These are phyloP conservation scores for Tetranychus piercei DNA, from an alignment of 2,888 invertebrate genomes.

Conservation along the genomic window DNA sequence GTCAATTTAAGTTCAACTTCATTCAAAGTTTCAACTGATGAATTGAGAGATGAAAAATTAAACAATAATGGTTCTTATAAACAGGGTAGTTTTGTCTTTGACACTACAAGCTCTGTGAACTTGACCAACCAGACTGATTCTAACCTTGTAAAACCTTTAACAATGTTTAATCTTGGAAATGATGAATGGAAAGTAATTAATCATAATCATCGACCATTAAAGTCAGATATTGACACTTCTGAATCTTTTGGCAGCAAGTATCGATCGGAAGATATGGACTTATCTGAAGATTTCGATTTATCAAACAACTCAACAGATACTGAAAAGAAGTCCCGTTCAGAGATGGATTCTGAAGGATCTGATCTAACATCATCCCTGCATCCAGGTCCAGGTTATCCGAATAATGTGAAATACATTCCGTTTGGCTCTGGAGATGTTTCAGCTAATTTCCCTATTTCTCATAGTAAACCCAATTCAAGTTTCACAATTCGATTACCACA, in stretches of 20 bases:
- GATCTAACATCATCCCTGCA: not conserved
- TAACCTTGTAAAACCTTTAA: not conserved
- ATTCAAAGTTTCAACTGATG: slow-evolving; percentile 8
- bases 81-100: not conserved
- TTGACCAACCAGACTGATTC: not conserved
- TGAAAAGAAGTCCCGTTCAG: not conserved
- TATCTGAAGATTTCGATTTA: not conserved
- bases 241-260: not conserved
- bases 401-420: not conserved
- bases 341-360: not conserved
- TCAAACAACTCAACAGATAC: not conserved
- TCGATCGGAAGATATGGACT: not conserved
- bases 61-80: not conserved
- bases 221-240: not conserved
- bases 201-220: slow-evolving; percentile 8
- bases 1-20: slow-evolving; percentile 13
- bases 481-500: not conserved
- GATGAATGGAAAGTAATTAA: slow-evolving; percentile 16
- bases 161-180: not conserved
- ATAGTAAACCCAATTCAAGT: not conserved
- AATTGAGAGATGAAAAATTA: not conserved
- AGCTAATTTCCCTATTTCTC: not conserved
- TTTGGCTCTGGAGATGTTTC: not conserved
- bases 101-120: not conserved
- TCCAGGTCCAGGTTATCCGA: not conserved